Base-by-base conservation (phyloP, 2,113 vertebrate species). In the Eretmochelys imbricata region DNA sequence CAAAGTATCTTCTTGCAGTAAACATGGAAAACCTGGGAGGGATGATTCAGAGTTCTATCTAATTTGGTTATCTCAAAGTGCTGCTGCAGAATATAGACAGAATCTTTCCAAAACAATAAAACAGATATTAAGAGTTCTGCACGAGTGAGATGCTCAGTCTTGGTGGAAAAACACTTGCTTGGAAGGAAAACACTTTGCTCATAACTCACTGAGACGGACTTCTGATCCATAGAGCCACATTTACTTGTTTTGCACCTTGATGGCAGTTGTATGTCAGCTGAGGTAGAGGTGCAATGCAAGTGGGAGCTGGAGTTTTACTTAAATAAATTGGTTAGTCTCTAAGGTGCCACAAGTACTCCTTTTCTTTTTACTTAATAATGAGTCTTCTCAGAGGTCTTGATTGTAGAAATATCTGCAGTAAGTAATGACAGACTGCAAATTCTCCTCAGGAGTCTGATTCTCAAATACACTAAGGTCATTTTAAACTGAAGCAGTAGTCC, bases 401-500 rank as follows among this genome's bases (percentile, higher is more conserved):
- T 22, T 94, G 65, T 31, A 91, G 80, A 91, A 92, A 42, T 10
- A 81, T 29, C 51, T 84, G 54, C 81, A 93, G 49, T 49, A 57
- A 87, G 51, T 12, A 75, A 59, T 87, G 87, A 76, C 35, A 91
- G 53, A 86, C 87, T 94, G 90, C 42, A 90, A 94, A 91, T 31
- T 24, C 80, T 94, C 85, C 92, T 93, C 69, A 84, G 72, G 85
- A 12, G 17, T 59, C 62, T 76, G 89, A 94, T 72, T 91, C 95
- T 82, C 72, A 91, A 91, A 95, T 91, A 46, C 9, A 13, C 31
- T 75, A n/a, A 84, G 17, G 6, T 1, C 20, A 20, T 84, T 94
- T 90, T 85, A 59, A n/a, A 1, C 65, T 0, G 50, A 29, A 80
- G 22, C 72, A 5, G 5, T 93, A 86, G 69, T 59, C 80, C 88